phyloP scores from a whole-genome alignment of 2,888 invertebrate species.

The Oxystoma pomonae region DNA sequence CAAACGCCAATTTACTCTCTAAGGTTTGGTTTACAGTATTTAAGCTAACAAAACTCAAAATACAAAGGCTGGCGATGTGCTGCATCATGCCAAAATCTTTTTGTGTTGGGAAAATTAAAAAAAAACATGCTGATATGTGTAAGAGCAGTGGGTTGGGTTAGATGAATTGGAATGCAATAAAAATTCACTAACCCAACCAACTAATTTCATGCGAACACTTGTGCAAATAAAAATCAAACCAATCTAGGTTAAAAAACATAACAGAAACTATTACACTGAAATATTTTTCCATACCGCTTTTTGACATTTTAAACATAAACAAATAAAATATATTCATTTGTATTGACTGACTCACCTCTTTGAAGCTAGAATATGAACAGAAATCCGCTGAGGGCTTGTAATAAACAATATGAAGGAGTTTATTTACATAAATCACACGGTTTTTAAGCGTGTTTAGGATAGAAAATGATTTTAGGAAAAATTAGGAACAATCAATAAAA shows the following conservation, averaged over 20 bases:
- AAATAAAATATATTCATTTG: too few species aligned
- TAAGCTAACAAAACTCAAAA: constrained; percentile 40
- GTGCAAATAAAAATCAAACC: too few species aligned
- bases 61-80: constrained; percentile 38
- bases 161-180: too few species aligned
- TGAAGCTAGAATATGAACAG: constrained; percentile 27
- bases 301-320: too few species aligned
- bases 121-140: too few species aligned
- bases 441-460: neutral
- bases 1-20: neutral
- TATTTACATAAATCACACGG: constrained; percentile 12
- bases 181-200: too few species aligned
- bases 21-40: constrained; percentile 18
- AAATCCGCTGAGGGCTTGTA: constrained; percentile 35
- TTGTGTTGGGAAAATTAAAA: too few species aligned
- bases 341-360: constrained; percentile 35
- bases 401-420: constrained; percentile 19
- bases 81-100: constrained; percentile 28
- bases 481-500: neutral
- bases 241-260: too few species aligned
- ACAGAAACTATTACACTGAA: too few species aligned
- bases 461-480: neutral
- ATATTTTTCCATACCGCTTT: too few species aligned
- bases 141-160: too few species aligned
- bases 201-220: too few species aligned